Percentiles rank a stretch among this genome's conserved stretches.
Conservation (phyloP, 2,888 invertebrate genomes). For the Phymatocera aterrima region DNA sequence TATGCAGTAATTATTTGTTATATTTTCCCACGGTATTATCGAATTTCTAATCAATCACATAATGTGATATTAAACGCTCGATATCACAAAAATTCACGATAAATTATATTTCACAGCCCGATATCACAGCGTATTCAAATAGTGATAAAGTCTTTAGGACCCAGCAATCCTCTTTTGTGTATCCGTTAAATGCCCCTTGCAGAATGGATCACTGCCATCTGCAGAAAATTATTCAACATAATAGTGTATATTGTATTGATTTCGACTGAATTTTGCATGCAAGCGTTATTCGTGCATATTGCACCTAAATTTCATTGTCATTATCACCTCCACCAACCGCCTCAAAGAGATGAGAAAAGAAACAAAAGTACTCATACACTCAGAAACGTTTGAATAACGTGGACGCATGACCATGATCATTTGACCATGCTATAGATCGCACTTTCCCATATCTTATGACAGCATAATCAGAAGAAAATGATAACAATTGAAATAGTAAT, state of each 20-base stretch:
- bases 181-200: conserved; percentile 2
- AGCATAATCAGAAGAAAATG: neutral
- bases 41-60: neutral
- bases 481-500: neutral
- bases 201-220: conserved; percentile 29
- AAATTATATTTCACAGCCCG: neutral
- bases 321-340: conserved; percentile 23
- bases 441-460: conserved; percentile 10
- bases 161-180: neutral
- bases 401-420: conserved; percentile 19
- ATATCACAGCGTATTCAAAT: neutral
- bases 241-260: conserved; percentile 4
- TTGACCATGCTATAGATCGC: conserved; percentile 31
- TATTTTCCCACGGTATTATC: neutral
- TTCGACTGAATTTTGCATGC: conserved; percentile 37
- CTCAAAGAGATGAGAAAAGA: neutral
- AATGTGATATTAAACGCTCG: neutral
- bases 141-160: neutral
- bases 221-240: conserved; percentile 10
- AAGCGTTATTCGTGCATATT: conserved; percentile 25
- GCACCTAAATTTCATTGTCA: conserved; percentile 7
- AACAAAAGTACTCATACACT: neutral
- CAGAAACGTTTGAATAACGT: conserved; percentile 16
- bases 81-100: neutral
- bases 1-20: neutral